Conservation (phyloP, 2,888 invertebrate genomes). For the Nemurella pictetii region DNA sequence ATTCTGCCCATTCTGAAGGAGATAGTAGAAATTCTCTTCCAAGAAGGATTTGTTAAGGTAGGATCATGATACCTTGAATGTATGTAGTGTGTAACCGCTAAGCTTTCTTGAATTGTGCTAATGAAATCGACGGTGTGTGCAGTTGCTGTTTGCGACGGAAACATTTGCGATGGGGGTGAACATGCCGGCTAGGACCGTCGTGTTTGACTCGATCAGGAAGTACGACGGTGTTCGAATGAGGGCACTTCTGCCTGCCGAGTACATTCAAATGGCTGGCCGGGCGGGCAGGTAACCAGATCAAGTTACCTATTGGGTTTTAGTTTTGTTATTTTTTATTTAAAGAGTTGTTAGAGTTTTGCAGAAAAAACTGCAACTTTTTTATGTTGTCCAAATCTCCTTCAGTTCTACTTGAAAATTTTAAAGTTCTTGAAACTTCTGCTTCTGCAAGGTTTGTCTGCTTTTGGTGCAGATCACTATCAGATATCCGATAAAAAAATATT, state of each 20-base stretch:
- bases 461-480: too few relatives aligned
- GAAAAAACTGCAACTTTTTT: too few relatives aligned
- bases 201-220: slow-evolving; percentile 91
- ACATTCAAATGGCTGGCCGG: slow-evolving; percentile 98
- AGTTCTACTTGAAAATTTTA: too few relatives aligned
- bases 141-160: slow-evolving; percentile 96
- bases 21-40: slow-evolving; percentile 97
- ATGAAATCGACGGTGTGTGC: slow-evolving; percentile 50
- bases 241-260: slow-evolving; percentile 86
- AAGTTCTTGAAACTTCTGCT: too few relatives aligned
- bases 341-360: too few relatives aligned
- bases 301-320: too few relatives aligned
- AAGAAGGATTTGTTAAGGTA: slow-evolving; percentile 86
- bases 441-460: too few relatives aligned
- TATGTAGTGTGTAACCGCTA: too few relatives aligned
- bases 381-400: too few relatives aligned
- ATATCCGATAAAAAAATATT: too few relatives aligned
- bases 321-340: too few relatives aligned
- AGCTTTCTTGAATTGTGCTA: slow-evolving; percentile 34
- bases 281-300: slow-evolving; percentile 65
- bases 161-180: slow-evolving; percentile 99
- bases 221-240: slow-evolving; percentile 84
- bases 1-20: slow-evolving; percentile 98
- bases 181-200: slow-evolving; percentile 98
- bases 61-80: too few relatives aligned